A percentile compares a stretch with the other conserved stretches of the same genome.
Evolutionary conservation across 2,888 invertebrate genomes (phyloP).

Genomic region (Dichetophora obliterata): DNA sequence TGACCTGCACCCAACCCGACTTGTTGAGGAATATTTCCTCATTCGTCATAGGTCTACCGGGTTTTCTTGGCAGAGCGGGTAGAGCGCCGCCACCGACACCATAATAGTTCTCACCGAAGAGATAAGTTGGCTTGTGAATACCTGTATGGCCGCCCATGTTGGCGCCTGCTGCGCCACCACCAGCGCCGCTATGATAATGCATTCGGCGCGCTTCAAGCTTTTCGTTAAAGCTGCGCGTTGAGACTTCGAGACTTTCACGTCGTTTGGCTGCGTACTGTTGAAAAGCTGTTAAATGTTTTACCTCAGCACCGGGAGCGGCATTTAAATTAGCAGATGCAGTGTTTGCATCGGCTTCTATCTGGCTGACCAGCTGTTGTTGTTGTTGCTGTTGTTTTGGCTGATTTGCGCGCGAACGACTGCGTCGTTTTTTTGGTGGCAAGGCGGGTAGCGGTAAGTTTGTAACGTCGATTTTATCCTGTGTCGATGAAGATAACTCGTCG

Average conservation of each 20-base stretch:
- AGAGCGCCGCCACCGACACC: conserved; percentile 36
- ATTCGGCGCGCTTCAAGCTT: conserved; percentile 68
- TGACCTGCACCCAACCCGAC: conserved; percentile 72
- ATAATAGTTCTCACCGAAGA: conserved; percentile 66
- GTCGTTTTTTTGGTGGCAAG: conserved; percentile 66
- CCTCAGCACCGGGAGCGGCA: conserved; percentile 35
- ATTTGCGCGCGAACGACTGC: conserved; percentile 61
- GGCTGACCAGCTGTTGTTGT: conserved; percentile 43
- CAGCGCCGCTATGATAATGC: conserved; percentile 64
- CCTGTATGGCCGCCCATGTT: conserved; percentile 44
- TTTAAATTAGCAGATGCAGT: conserved; percentile 38
- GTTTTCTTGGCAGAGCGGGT: conserved; percentile 46
- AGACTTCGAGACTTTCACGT: conserved; percentile 66
- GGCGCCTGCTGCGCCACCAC: conserved; percentile 52
- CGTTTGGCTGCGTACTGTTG: conserved; percentile 65
- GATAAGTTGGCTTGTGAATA: conserved; percentile 64
- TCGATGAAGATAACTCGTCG: conserved; percentile 65
- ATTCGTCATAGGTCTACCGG: conserved; percentile 53
- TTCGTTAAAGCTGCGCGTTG: conserved; percentile 66
- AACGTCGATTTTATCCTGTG: conserved; percentile 67
- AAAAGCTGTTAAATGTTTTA: conserved; percentile 55
- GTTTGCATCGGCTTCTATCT: conserved; percentile 41
- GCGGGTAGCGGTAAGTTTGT: conserved; percentile 67
- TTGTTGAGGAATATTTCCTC: conserved; percentile 69
- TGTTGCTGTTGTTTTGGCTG: conserved; percentile 56